A percentile compares a stretch with the other conserved stretches of the same genome.
These are phyloP conservation scores for Tetragonisca angustula DNA, from an alignment of 2,888 invertebrate species.

Conservation along the genomic window DNA sequence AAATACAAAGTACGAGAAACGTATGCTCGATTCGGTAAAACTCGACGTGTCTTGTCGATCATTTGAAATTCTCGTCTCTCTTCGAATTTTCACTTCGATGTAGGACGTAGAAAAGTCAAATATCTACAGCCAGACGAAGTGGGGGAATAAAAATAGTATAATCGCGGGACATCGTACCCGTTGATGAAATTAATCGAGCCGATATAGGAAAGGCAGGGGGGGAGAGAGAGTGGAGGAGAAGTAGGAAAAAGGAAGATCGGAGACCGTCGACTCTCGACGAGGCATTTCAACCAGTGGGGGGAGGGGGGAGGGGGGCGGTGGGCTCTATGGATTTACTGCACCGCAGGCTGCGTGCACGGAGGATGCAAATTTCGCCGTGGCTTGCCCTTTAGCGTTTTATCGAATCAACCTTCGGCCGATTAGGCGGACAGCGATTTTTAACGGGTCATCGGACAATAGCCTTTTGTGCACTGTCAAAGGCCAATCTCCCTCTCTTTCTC, in stretches of 20 bases:
- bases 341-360: constrained; percentile 45
- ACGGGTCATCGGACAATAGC: constrained; percentile 64
- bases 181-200: constrained; percentile 31
- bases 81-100: too few species aligned
- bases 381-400: constrained; percentile 62
- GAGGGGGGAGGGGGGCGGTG: not conserved
- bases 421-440: constrained; percentile 66
- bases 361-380: constrained; percentile 55
- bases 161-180: not conserved
- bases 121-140: not conserved
- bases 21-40: too few species aligned
- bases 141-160: constrained; percentile 3
- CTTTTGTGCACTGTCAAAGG: constrained; percentile 64
- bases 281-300: too few species aligned
- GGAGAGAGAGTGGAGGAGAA: not conserved
- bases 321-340: constrained; percentile 32
- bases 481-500: constrained; percentile 16
- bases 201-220: not conserved
- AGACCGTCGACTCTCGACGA: not conserved
- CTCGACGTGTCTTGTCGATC: too few species aligned
- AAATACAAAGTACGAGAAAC: too few species aligned
- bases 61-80: too few species aligned
- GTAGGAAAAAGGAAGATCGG: not conserved
- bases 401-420: constrained; percentile 65
- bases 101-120: too few species aligned